A percentile compares a stretch with the other conserved stretches of the same genome.
These are phyloP conservation scores for Petromus typicus DNA, from an alignment of 2,113 vertebrate genomes.

Conservation along the genomic window DNA sequence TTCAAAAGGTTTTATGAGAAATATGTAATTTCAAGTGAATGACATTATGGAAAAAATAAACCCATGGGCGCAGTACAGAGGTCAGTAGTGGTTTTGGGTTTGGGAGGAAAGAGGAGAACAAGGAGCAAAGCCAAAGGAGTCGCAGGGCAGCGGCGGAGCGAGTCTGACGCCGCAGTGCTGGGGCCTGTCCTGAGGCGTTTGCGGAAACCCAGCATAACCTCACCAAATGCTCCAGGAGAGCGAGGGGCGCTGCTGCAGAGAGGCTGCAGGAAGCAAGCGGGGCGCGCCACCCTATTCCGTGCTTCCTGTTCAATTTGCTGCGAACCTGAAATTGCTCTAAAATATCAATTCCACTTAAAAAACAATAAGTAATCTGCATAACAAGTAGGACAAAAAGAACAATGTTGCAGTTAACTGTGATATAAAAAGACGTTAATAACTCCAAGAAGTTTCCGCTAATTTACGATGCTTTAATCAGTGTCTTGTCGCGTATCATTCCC, in stretches of 20 bases:
- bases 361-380: not conserved
- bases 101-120: not conserved
- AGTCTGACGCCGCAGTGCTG: no score
- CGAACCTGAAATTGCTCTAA: not conserved
- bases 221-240: not conserved
- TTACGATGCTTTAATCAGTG: not conserved
- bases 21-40: not conserved
- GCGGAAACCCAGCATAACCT: not conserved
- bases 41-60: not conserved
- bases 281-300: no score
- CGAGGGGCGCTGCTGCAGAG: no score
- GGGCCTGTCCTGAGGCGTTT: not conserved
- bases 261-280: fast-evolving
- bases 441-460: not conserved
- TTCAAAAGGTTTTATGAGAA: not conserved
- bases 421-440: not conserved
- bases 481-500: not conserved
- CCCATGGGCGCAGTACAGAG: not conserved
- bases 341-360: not conserved
- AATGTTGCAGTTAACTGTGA: not conserved
- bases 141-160: not conserved
- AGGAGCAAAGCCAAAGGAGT: not conserved
- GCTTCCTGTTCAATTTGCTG: not conserved
- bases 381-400: not conserved
- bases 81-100: not conserved